Evolutionary conservation across 2,797 vertebrate species (phyloP), one percentile per base, ranked within the genome.

Genomic region (Microtus californicus): DNA sequence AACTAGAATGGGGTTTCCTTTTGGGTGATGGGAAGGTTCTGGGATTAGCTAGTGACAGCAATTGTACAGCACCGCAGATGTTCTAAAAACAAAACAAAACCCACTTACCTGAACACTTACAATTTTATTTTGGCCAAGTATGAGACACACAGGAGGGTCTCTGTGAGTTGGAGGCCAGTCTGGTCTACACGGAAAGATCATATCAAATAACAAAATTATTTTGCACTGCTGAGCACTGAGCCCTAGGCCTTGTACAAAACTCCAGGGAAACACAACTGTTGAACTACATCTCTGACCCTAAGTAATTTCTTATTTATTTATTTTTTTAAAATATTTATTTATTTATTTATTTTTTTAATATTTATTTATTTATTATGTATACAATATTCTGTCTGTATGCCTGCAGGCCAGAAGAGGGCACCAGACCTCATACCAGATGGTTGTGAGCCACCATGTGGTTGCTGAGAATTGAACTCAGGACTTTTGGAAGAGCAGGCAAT

Each of bases 51-150:
- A n/a, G 45, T 31, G 87, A 65, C 45, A 61, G 54, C 27, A 7
- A 59, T 3, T 67, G 19, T 29, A 74, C 1, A 63, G 67, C 61
- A 23, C 0, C 89, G 10, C 74, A 43, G 89, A 51, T 45, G 63
- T 76, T 67, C 51, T 71, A 51, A 94, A 90, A 45, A 48, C 19
- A 67, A 65, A 85, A 45, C 40, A 34, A 85, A 83, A 96, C 17
- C 8, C 4, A 74, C 0, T 63, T 45, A 61, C 77, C 29, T 14
- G 6, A 69, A 87, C 25, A 59, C 25, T 73, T 87, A 56, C 56
- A 73, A 74, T 23, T 67, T 37, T 85, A 25, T 14, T 85, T 43
- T 71, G 19, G 63, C 43, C 43, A 51, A 45, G 21, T 25, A 34
- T 51, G 63, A 51, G 34, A 65, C 45, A 65, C 45, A 69, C 40